A percentile compares a stretch with the other conserved stretches of the same genome.
These are phyloP conservation scores for Cataglyphis rosenhaueri DNA, from an alignment of 2,888 invertebrate genomes.

Conservation along the genomic window DNA sequence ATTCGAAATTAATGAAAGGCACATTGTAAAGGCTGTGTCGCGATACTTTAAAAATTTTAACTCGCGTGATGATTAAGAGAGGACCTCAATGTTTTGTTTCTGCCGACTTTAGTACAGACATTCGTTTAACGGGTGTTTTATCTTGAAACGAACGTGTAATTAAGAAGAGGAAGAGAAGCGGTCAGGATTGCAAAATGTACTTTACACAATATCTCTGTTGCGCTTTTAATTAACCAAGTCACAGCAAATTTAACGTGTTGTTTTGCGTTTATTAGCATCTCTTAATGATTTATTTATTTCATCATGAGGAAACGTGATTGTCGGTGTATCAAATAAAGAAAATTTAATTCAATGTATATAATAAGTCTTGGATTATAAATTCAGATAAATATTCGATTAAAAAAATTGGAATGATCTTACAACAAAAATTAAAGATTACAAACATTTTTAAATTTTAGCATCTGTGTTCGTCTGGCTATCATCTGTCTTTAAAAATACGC, in stretches of 20 bases:
- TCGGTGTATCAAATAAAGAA: not conserved
- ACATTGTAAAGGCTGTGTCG: not conserved
- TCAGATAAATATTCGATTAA: not conserved
- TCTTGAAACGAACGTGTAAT: conserved; percentile 30
- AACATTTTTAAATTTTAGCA: not conserved
- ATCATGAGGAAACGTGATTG: not conserved
- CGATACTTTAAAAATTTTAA: not conserved
- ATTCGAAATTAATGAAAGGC: conserved; percentile 24
- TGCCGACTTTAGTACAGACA: conserved; percentile 8
- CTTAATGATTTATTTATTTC: not conserved
- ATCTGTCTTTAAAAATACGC: not conserved
- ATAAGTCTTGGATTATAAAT: not conserved
- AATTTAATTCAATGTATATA: not conserved
- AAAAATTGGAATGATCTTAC: not conserved
- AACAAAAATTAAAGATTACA: not conserved
- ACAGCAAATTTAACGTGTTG: conserved; percentile 15
- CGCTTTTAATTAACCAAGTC: conserved; percentile 42
- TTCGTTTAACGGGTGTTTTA: conserved; percentile 39
- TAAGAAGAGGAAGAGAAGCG: conserved; percentile 25
- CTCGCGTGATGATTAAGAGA: conserved; percentile 10
- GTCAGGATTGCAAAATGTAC: conserved; percentile 29
- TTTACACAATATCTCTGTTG: conserved; percentile 41
- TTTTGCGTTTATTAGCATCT: conserved; percentile 21
- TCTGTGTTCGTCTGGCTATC: not conserved
- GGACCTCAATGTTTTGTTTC: conserved; percentile 21